Base-by-base conservation (phyloP, 2,113 vertebrate genomes). In the Catharus bicknelli region DNA sequence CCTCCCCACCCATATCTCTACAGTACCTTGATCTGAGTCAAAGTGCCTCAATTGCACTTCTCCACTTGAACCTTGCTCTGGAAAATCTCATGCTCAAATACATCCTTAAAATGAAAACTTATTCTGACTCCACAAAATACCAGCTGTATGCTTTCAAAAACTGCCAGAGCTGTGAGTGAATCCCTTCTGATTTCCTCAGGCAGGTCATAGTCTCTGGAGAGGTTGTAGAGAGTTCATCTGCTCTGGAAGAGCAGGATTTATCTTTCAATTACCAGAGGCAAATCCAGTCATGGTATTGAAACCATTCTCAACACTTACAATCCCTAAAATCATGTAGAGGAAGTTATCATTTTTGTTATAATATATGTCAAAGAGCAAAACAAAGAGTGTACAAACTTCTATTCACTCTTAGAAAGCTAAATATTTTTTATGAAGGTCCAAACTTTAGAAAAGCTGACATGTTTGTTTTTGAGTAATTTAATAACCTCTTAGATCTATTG, bases 221-320 rank as follows among this genome's bases (percentile, higher is more conserved):
- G 3, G 96, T 97, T 96, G 91, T 98, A 42, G 67, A 7, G 12
- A 61, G 91, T 88, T 94, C 98, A 38, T 83, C 90, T 27, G 88
- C 70, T 15, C 63, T 98, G 42, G 62, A 95, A 78, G 82, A 81
- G 29, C 16, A 98, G 1, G 96, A 98, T 87, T 79, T 98, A 16
- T 98, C 97, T 0, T 98, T 97, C 90, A 98, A 96, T 93, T 98
- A 93, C 80, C 83, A 57, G 23, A 11, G 95, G 1, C 54, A 90
- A 76, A 6, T 5, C 9, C 98, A 98, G 55, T 95, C 77, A 5
- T 0, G 4, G 1, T 95, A 95, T 8, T 0, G 96, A 36, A 96
- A 40, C 0, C 94, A 98, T 70, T 98, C 97, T 42, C 0, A 92
- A 23, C 2, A 90, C 23, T 98, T 98, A 93, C 77, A 95, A 16